Evolutionary conservation across 2,888 invertebrate species (phyloP).

Genomic region (Apantesis nais): DNA sequence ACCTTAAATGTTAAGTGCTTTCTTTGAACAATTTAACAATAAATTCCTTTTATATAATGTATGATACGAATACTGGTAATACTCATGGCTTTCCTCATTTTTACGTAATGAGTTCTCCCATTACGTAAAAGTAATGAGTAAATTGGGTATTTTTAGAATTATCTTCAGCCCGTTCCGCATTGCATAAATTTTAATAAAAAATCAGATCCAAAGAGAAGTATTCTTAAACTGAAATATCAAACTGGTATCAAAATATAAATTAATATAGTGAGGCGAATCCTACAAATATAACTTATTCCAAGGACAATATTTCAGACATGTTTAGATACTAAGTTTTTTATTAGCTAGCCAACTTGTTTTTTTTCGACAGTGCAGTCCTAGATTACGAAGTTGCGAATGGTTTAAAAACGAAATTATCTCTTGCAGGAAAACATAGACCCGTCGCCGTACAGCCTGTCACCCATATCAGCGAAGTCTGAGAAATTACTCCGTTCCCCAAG

Average conservation of each 20-base stretch:
- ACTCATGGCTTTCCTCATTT: neutral
- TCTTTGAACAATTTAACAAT: slow-evolving; percentile 6
- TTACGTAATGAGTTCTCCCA: neutral
- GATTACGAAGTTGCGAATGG: slow-evolving; percentile 9
- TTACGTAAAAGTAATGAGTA: neutral
- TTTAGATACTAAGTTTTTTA: no score
- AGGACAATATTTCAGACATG: no score
- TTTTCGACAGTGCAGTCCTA: neutral
- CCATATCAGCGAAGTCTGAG: slow-evolving; percentile 97
- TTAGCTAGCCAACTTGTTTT: no score
- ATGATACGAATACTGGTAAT: slow-evolving; percentile 4
- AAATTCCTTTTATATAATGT: slow-evolving; percentile 4
- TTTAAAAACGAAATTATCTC: slow-evolving; percentile 30
- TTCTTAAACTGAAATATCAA: no score
- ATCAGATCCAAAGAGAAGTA: no score
- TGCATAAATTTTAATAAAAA: neutral
- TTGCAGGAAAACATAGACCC: slow-evolving; percentile 92
- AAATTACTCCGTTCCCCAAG: slow-evolving; percentile 96
- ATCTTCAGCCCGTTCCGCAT: neutral
- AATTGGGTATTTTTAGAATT: neutral
- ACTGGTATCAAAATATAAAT: no score
- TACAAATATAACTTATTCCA: no score
- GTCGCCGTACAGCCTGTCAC: slow-evolving; percentile 97
- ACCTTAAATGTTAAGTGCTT: slow-evolving; percentile 14
- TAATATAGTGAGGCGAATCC: no score